phyloP scores from a whole-genome alignment of 2,113 vertebrate genomes.

The Barnardius zonarius region DNA sequence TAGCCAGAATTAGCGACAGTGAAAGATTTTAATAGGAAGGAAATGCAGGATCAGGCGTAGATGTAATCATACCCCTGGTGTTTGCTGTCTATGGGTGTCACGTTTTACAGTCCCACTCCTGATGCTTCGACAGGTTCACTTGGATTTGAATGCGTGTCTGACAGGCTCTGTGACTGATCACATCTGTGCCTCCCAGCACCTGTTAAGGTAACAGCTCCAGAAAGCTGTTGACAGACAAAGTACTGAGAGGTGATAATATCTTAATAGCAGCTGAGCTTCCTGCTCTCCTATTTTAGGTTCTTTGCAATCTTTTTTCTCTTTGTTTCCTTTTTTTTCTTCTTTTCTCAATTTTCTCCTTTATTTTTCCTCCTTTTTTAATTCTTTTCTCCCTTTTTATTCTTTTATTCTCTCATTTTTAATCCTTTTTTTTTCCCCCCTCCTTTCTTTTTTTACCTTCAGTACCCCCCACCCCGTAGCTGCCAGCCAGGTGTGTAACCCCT shows the following conservation, averaged over 20 bases:
- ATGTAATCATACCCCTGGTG: background rate
- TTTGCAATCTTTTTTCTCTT: background rate
- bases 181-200: background rate
- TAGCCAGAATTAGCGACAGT: background rate
- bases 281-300: background rate
- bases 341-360: background rate
- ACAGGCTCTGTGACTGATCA: background rate
- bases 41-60: background rate
- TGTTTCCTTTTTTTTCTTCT: fast-evolving
- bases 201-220: background rate
- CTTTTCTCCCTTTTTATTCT: too few relatives aligned
- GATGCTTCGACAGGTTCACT: background rate
- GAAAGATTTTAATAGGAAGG: background rate
- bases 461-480: background rate
- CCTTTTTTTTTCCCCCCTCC: background rate
- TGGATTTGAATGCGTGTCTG: background rate
- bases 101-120: background rate
- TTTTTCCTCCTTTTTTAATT: too few relatives aligned
- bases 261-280: background rate
- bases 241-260: background rate
- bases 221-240: constrained; percentile 23
- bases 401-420: background rate
- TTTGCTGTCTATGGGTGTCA: background rate
- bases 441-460: background rate
- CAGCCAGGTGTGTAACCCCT: background rate